Conservation (phyloP, 1,140 invertebrate species). For the Lucilia sericata region DNA sequence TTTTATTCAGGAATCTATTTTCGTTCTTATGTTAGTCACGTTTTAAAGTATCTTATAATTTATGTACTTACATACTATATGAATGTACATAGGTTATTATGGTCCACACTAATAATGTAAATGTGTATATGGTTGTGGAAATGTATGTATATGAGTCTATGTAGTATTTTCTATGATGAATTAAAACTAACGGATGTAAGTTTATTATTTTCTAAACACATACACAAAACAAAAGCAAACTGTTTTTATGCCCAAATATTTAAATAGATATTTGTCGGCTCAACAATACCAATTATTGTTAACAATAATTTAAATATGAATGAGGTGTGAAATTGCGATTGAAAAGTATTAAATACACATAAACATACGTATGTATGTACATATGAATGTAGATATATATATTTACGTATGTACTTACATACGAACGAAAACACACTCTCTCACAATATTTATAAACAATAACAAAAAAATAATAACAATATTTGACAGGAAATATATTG, state of each 20-base stretch:
- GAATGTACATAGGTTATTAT: no score
- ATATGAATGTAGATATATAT: no score
- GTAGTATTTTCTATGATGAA: not conserved
- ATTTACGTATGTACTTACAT: no score
- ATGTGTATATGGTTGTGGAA: not conserved
- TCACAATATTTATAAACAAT: not conserved
- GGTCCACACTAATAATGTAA: no score
- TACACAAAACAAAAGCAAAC: not conserved
- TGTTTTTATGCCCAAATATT: conserved; percentile 10
- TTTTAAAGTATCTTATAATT: no score
- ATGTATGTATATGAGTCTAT: not conserved
- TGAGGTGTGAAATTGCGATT: conserved; percentile 5
- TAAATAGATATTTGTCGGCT: conserved; percentile 5
- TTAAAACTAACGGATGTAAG: not conserved
- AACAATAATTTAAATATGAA: conserved; percentile 3
- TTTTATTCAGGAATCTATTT: no score
- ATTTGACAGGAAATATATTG: not conserved
- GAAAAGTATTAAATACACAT: not conserved
- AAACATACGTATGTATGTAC: not conserved
- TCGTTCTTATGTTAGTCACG: no score
- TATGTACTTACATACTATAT: no score
- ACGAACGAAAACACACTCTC: not conserved
- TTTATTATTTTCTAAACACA: conserved; percentile 17
- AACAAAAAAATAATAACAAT: not conserved
- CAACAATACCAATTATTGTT: conserved; percentile 5